Evolutionary conservation across 1,140 invertebrate genomes (phyloP).

Genomic region (Harlomillsia oculata): DNA sequence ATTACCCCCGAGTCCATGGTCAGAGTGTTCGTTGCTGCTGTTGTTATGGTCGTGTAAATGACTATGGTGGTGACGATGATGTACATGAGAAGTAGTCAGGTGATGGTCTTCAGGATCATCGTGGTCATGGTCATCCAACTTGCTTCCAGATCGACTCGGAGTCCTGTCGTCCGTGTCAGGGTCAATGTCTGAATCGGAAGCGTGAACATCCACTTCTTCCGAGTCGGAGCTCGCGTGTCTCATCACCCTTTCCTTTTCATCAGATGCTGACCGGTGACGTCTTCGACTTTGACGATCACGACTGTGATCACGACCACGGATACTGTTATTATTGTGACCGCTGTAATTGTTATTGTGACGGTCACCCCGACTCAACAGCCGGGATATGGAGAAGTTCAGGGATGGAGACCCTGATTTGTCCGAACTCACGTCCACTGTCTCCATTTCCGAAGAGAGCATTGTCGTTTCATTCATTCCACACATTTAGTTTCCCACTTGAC

Average conservation of each 20-base stretch:
- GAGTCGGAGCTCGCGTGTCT: slow-evolving; percentile 3
- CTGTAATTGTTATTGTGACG: slow-evolving; percentile 21
- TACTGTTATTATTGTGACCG: slow-evolving; percentile 5
- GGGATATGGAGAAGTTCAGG: slow-evolving; percentile 34
- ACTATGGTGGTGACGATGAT: background rate
- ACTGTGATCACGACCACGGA: background rate
- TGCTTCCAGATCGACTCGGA: background rate
- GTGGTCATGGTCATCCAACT: slow-evolving; percentile 8
- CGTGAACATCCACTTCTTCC: background rate
- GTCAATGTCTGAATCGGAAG: background rate
- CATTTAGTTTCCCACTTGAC: slow-evolving; percentile 18
- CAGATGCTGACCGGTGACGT: background rate
- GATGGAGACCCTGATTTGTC: slow-evolving; percentile 24
- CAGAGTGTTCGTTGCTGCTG: background rate
- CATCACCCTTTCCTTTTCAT: background rate
- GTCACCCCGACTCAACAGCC: slow-evolving; percentile 26
- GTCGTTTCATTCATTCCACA: slow-evolving; percentile 34
- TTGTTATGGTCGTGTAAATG: background rate
- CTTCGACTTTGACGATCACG: background rate
- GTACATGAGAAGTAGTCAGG: background rate
- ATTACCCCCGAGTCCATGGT: background rate
- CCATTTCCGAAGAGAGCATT: slow-evolving; percentile 26
- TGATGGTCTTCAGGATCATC: slow-evolving; percentile 16
- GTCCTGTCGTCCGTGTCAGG: background rate
- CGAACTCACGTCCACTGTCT: slow-evolving; percentile 18